Percentiles rank a stretch among this genome's conserved stretches.
Evolutionary conservation across 1,140 invertebrate species (phyloP).

Genomic region (Euglossa dilemma): DNA sequence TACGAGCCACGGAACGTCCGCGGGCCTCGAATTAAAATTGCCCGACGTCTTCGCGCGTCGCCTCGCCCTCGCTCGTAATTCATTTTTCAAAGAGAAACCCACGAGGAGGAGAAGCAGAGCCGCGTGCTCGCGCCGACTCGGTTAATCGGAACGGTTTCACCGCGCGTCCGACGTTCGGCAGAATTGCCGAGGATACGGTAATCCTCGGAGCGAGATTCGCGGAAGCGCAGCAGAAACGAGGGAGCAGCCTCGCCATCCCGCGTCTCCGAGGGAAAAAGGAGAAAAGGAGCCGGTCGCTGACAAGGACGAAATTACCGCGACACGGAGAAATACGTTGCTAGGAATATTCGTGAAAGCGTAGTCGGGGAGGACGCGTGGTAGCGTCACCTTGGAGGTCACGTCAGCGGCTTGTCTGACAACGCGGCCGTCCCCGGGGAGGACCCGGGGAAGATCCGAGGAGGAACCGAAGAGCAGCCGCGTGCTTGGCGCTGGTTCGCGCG

Average conservation of each 20-base stretch:
- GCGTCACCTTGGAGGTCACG: conserved; percentile 62
- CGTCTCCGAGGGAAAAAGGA: not conserved
- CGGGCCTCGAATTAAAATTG: conserved; percentile 63
- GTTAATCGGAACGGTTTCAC: conserved; percentile 20
- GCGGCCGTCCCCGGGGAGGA: conserved; percentile 52
- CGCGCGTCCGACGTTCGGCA: not conserved
- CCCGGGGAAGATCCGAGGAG: conserved; percentile 52
- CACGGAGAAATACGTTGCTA: conserved; percentile 38
- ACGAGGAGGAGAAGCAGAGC: conserved; percentile 19
- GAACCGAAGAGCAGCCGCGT: conserved; percentile 12
- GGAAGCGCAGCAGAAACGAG: not conserved
- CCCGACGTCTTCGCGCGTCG: conserved; percentile 33
- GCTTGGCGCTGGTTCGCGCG: conserved; percentile 8
- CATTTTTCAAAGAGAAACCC: conserved; percentile 69
- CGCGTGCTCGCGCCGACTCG: not conserved
- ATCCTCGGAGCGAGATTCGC: too few relatives aligned
- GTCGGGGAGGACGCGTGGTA: conserved; percentile 32
- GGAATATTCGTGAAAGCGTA: conserved; percentile 59
- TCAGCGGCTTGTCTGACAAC: conserved; percentile 56
- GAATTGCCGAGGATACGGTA: too few relatives aligned
- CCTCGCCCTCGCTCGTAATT: conserved; percentile 58
- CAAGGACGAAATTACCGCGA: conserved; percentile 41
- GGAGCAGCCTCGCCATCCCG: not conserved
- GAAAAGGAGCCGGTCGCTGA: conserved; percentile 25
- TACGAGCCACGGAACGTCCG: conserved; percentile 34